These are phyloP conservation scores for Drosophila anceps DNA, from an alignment of 2,888 invertebrate species.

Conservation along the genomic window DNA sequence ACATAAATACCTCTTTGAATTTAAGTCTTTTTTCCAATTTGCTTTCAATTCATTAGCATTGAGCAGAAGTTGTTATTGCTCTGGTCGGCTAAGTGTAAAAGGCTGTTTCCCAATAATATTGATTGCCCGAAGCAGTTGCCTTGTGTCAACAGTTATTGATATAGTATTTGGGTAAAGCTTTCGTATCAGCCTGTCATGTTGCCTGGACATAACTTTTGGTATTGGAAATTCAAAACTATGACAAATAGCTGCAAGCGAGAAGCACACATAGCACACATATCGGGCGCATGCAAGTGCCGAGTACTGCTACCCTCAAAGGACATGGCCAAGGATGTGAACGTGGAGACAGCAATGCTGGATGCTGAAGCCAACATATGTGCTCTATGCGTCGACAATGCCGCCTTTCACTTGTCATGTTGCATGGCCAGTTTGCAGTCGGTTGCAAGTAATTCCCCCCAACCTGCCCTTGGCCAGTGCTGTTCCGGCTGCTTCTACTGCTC, in stretches of 20 bases:
- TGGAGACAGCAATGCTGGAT: constrained; percentile 30
- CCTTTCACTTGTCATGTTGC: constrained; percentile 63
- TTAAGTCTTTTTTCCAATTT: not conserved
- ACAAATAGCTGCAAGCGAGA: constrained; percentile 49
- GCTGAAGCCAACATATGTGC: constrained; percentile 37
- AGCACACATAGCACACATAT: constrained; percentile 22
- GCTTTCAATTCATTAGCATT: not conserved
- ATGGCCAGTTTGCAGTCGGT: constrained; percentile 34
- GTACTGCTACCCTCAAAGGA: constrained; percentile 6
- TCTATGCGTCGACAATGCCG: constrained; percentile 42
- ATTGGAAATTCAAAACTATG: constrained; percentile 45
- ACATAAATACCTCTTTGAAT: no score
- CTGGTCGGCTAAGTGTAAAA: not conserved
- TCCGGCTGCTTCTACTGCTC: not conserved
- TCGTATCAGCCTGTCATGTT: constrained; percentile 28
- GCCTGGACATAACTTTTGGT: constrained; percentile 50
- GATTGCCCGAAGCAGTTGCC: constrained; percentile 5
- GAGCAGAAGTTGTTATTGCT: not conserved
- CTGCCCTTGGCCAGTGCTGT: constrained; percentile 7
- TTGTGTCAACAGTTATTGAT: constrained; percentile 25
- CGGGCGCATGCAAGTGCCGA: constrained; percentile 23
- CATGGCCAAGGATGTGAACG: constrained; percentile 29
- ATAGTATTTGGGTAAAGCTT: constrained; percentile 30
- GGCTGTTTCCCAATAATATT: not conserved
- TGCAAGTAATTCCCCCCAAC: constrained; percentile 23